Base-by-base conservation (phyloP, 1,140 invertebrate genomes). In the Trachymyrmex cornetzi region DNA sequence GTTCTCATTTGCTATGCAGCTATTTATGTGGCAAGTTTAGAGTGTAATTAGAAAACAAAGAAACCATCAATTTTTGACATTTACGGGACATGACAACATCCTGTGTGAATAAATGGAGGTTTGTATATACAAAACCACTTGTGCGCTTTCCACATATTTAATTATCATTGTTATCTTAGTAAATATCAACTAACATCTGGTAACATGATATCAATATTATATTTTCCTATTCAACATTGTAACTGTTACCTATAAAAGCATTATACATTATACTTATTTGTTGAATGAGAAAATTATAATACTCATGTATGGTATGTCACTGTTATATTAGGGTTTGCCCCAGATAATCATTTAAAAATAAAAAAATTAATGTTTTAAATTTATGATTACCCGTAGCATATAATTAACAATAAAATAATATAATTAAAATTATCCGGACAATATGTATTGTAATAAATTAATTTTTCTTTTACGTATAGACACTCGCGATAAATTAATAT, bases 111-210 rank as follows among this genome's bases (percentile, higher is more conserved):
- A 80, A 53, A 67, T 55, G 9, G 53, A 67, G 44, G 77, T 79
- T 14, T 48, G 38, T 66, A 64, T 80, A 38, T 38, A 12, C 11
- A 44, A 67, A 79, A 53, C 9, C 12, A 48, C 6, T 53, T 50
- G 7, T 44, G 38, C 38, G 6, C 61, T 79, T 64, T 14, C 64
- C 24, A 5, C 24, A 71, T 71, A n/a, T 71, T 71, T 50, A 50
- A 50, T 14, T 74, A 3, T 55, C 53, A 57, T 57, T 22, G n/a
- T n/a, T n/a, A 55, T 44, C 38, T 9, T 44, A 44, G 9, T 44
- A 44, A 44, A 44, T 44, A 44, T 44, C 38, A 11, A 44, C 11
- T 44, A 44, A 44, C 38, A 44, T 6, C 34, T 38, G 34, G 38
- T 44, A 44, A 12, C 11, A 44, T 44, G 1, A 44, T 44, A 44